Conservation (phyloP, 2,888 invertebrate genomes). For the Macrosoma leucophasiata region DNA sequence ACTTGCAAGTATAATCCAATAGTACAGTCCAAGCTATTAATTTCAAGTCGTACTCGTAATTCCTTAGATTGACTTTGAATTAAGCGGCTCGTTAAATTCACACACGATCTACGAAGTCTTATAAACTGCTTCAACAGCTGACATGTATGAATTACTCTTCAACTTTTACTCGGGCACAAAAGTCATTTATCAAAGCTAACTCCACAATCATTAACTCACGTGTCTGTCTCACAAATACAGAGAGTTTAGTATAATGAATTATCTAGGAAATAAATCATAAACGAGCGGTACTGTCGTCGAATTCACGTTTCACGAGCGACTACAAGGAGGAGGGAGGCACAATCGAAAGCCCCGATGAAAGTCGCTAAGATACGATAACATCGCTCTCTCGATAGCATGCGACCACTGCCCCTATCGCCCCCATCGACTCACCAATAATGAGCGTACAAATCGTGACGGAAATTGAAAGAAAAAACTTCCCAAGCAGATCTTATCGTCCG, state of each 20-base stretch:
- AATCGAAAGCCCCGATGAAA: constrained; percentile 67
- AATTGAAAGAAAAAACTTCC: constrained; percentile 75
- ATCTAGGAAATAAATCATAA: constrained; percentile 58
- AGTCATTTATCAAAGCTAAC: constrained; percentile 34
- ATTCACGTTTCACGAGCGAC: constrained; percentile 55
- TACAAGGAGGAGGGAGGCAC: constrained; percentile 45
- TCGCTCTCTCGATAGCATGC: constrained; percentile 60
- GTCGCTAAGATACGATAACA: constrained; percentile 67
- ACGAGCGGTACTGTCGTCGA: constrained; percentile 50
- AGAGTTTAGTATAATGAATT: constrained; percentile 37
- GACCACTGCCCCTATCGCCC: constrained; percentile 73
- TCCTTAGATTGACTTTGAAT: no score
- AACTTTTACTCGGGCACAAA: constrained; percentile 24
- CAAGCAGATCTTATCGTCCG: constrained; percentile 69
- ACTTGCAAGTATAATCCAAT: no score
- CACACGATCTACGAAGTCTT: no score
- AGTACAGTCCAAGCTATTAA: no score
- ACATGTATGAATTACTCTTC: constrained; percentile 4
- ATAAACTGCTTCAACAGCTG: background rate
- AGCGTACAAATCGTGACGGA: constrained; percentile 74
- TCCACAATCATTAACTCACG: constrained; percentile 14
- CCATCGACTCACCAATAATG: constrained; percentile 69
- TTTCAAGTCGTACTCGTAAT: no score
- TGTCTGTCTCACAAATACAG: constrained; percentile 26
- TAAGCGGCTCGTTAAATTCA: no score